Conservation (phyloP, 2,113 vertebrate genomes). For the Urocitellus parryii region DNA sequence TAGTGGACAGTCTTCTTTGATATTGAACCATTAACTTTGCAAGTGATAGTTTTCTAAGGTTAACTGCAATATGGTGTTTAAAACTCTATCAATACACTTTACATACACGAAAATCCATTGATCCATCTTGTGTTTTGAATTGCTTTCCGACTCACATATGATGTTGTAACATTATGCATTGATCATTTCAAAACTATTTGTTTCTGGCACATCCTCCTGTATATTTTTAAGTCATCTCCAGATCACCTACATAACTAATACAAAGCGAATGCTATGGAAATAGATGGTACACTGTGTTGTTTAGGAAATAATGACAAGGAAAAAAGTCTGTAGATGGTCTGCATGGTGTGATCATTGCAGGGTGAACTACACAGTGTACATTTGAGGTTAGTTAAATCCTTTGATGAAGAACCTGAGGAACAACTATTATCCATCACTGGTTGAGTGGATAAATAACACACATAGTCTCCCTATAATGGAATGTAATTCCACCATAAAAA, state of each 20-base stretch:
- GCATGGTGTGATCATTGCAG: neutral
- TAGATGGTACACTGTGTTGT: neutral
- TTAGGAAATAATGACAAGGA: neutral
- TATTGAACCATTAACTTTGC: neutral
- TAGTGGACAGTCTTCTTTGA: conserved; percentile 3
- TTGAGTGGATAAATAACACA: neutral
- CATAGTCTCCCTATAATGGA: neutral
- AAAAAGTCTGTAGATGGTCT: neutral
- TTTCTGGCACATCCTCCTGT: neutral
- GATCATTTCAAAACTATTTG: conserved; percentile 33
- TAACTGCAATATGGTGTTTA: neutral
- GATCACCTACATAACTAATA: neutral
- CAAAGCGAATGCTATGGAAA: neutral
- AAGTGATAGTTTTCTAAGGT: conserved; percentile 14
- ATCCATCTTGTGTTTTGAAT: conserved; percentile 30
- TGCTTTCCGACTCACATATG: neutral
- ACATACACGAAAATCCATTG: neutral
- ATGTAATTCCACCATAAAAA: neutral
- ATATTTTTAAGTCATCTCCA: neutral
- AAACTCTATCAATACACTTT: neutral
- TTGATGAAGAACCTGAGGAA: neutral
- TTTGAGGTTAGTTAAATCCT: neutral
- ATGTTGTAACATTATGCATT: neutral
- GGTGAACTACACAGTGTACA: neutral
- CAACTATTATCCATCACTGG: neutral